phyloP scores from a whole-genome alignment of 2,888 invertebrate genomes.

The Therioaphis trifolii region DNA sequence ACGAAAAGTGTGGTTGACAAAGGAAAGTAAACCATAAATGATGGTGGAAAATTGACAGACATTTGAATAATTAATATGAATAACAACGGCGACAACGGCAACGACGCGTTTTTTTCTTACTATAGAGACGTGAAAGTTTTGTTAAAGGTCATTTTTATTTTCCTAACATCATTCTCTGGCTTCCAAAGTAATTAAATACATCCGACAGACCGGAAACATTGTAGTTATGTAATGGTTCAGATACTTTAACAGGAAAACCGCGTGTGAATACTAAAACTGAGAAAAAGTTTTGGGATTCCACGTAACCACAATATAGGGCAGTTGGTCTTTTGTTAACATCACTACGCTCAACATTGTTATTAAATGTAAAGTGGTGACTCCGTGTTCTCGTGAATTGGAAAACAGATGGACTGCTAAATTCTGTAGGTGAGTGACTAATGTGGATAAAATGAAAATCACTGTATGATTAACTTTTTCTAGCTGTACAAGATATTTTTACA shows the following conservation, averaged over 20 bases:
- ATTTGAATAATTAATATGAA: constrained; percentile 50
- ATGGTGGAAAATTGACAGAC: constrained; percentile 41
- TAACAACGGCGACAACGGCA: background rate
- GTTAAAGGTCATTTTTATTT: constrained; percentile 55
- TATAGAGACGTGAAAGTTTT: constrained; percentile 52
- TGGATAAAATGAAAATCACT: background rate
- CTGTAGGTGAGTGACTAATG: background rate
- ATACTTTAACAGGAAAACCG: constrained; percentile 47
- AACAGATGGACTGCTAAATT: background rate
- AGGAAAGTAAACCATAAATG: constrained; percentile 20
- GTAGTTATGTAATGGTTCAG: constrained; percentile 25
- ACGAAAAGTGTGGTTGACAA: constrained; percentile 26
- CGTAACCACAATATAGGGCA: background rate
- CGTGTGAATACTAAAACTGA: constrained; percentile 49
- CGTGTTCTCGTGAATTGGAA: background rate
- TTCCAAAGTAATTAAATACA: constrained; percentile 49
- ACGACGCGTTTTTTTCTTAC: background rate
- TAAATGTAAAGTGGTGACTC: constrained; percentile 4
- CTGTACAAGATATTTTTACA: too few relatives aligned
- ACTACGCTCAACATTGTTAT: background rate
- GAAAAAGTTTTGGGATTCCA: constrained; percentile 50
- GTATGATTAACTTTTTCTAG: too few relatives aligned
- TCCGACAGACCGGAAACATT: constrained; percentile 47
- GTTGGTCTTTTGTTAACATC: background rate
- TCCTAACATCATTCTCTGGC: constrained; percentile 2